Conservation (phyloP, 2,888 invertebrate genomes). For the Cosmopolites sordidus region DNA sequence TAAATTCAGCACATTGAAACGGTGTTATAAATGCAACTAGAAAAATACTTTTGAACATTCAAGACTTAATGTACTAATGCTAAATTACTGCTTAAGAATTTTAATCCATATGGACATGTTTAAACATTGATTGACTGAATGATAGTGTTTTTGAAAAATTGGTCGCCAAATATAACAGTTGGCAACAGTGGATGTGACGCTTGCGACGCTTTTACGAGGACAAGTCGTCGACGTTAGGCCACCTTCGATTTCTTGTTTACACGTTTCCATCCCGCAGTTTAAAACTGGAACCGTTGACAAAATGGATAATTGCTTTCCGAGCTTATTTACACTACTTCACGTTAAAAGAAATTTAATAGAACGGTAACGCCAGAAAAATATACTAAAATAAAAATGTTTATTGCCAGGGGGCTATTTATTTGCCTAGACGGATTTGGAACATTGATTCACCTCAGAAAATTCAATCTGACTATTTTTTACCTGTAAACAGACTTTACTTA, state of each 20-base stretch:
- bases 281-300: slow-evolving; percentile 48
- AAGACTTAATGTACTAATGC: no score
- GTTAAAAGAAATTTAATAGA: slow-evolving; percentile 45
- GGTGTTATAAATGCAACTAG: no score
- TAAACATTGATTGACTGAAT: no score
- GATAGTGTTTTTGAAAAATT: neutral
- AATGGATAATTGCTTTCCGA: slow-evolving; percentile 48
- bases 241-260: slow-evolving; percentile 43
- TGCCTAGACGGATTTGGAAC: slow-evolving; percentile 23
- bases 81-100: no score
- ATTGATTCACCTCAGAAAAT: neutral
- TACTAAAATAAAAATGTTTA: slow-evolving; percentile 40
- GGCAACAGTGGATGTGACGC: slow-evolving; percentile 43
- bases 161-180: slow-evolving; percentile 33
- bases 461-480: neutral
- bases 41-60: no score
- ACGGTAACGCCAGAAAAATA: slow-evolving; percentile 42
- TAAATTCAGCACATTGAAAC: no score
- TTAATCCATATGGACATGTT: no score
- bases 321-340: slow-evolving; percentile 44
- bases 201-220: slow-evolving; percentile 38
- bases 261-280: slow-evolving; percentile 42
- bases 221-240: slow-evolving; percentile 33
- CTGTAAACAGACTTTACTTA: no score
- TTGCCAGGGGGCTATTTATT: slow-evolving; percentile 36